These are phyloP conservation scores for Acrossocheilus fasciatus DNA, from an alignment of 2,797 vertebrate species.

Conservation along the genomic window DNA sequence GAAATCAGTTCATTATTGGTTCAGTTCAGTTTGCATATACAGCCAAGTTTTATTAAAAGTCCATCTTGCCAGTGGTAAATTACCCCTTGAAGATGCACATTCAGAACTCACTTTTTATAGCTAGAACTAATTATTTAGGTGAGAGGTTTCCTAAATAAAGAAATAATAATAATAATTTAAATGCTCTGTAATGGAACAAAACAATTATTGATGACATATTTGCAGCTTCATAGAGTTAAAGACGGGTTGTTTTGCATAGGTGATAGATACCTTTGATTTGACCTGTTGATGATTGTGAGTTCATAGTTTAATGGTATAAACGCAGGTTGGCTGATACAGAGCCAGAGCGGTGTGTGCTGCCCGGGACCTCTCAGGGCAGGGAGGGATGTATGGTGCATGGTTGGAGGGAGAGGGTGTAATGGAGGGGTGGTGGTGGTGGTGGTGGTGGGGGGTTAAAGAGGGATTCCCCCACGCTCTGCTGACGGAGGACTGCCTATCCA, in stretches of 20 bases:
- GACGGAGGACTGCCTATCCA: slow-evolving; percentile 48
- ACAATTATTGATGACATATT: background rate
- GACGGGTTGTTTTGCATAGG: background rate
- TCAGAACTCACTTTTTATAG: too few species aligned
- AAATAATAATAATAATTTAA: too few species aligned
- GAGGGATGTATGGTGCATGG: background rate
- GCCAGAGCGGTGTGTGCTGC: background rate
- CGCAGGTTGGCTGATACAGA: background rate
- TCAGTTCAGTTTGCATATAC: background rate
- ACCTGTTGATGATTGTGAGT: slow-evolving; percentile 21
- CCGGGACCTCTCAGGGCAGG: background rate
- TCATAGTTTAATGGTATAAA: slow-evolving; percentile 47
- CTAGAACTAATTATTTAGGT: too few species aligned
- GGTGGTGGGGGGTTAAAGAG: background rate
- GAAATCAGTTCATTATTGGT: background rate
- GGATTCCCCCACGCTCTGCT: slow-evolving; percentile 46
- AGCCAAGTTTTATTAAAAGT: too few species aligned
- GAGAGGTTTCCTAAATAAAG: too few species aligned
- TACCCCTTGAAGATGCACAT: too few species aligned
- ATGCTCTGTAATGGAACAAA: too few species aligned
- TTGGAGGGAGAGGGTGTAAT: slow-evolving; percentile 8
- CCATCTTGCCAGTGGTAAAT: too few species aligned
- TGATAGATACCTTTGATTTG: slow-evolving; percentile 28
- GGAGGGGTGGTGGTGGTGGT: background rate
- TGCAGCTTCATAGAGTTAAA: background rate